These are phyloP conservation scores for Dexiosoma caninum DNA, from an alignment of 2,888 invertebrate species.

Conservation along the genomic window DNA sequence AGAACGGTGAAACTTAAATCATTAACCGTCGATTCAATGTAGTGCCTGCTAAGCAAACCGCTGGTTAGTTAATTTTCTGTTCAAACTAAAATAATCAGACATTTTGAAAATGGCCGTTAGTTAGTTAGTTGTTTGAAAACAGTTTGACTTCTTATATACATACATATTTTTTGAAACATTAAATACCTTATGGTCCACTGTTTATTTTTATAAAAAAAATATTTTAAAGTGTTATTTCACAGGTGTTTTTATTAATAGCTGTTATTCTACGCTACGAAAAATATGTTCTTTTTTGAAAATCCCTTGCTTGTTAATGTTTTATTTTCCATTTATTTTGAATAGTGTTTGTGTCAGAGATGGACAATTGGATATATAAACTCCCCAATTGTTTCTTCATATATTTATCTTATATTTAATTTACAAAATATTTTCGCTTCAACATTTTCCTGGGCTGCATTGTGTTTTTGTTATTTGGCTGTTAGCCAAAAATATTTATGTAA, in stretches of 20 bases:
- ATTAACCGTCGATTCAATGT: too few species aligned
- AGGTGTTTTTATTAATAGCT: conserved; percentile 19
- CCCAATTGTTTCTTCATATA: neutral
- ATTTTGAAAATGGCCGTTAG: too few species aligned
- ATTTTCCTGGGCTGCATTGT: neutral
- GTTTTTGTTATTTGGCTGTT: conserved; percentile 31
- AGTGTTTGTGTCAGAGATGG: neutral
- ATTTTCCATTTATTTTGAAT: neutral
- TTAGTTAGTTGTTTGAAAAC: too few species aligned
- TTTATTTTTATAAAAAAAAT: neutral
- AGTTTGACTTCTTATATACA: too few species aligned
- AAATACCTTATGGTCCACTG: neutral
- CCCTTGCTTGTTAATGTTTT: neutral
- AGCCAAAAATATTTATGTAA: conserved; percentile 32
- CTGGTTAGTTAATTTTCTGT: too few species aligned
- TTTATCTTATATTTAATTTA: too few species aligned
- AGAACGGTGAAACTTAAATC: too few species aligned
- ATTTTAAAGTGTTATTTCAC: conserved; percentile 8
- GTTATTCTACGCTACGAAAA: neutral
- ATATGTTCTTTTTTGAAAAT: neutral
- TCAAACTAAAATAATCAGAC: too few species aligned
- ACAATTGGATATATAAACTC: neutral
- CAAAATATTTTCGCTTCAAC: too few species aligned
- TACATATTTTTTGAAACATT: too few species aligned
- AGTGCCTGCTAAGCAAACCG: too few species aligned